phyloP scores from a whole-genome alignment of 2,113 vertebrate species.

The Helogale parvula region DNA sequence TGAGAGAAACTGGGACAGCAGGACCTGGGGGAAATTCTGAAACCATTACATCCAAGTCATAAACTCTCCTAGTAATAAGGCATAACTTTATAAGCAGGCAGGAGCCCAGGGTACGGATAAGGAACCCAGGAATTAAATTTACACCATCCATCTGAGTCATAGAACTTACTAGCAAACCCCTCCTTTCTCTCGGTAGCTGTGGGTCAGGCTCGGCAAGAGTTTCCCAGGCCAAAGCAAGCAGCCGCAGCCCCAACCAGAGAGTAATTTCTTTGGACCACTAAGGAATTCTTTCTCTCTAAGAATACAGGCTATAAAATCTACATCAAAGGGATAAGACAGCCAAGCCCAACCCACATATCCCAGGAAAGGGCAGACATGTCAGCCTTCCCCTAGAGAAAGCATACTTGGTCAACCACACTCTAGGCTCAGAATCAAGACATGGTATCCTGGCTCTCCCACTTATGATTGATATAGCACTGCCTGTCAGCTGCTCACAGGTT shows the following conservation, averaged over 20 bases:
- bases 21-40: conserved; percentile 30
- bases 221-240: background rate
- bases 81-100: conserved; percentile 53
- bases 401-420: background rate
- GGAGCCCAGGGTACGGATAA: background rate
- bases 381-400: background rate
- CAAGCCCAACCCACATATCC: background rate
- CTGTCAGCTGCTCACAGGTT: background rate
- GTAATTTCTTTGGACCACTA: background rate
- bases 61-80: conserved; percentile 46
- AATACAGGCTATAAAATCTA: conserved; percentile 10
- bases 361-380: background rate
- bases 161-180: background rate
- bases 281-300: conserved; percentile 20
- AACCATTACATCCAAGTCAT: background rate
- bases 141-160: background rate
- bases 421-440: background rate
- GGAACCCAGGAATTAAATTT: conserved; percentile 34
- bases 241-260: background rate
- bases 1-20: background rate
- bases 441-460: background rate
- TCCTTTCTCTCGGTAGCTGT: conserved; percentile 32
- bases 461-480: background rate
- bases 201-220: background rate
- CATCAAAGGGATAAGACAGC: background rate